Conservation (phyloP, 2,797 vertebrate genomes). For the Acanthurus lineatus region DNA sequence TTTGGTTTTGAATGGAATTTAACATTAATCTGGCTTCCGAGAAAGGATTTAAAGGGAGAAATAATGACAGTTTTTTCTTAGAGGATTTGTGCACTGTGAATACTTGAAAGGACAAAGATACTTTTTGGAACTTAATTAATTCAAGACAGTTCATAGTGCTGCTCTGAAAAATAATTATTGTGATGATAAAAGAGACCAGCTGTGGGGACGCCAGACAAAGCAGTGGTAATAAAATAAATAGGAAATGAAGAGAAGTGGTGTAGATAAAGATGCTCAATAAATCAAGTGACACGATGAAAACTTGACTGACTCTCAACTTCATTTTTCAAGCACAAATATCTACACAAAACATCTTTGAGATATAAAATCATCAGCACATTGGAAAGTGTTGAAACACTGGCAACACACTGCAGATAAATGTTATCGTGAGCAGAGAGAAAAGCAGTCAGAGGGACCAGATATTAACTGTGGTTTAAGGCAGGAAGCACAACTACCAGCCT, state of each 20-base stretch:
- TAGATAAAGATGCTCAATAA: constrained; percentile 10
- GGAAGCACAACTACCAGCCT: neutral
- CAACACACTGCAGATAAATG: neutral
- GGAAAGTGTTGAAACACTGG: neutral
- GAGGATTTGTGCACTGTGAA: too few relatives aligned
- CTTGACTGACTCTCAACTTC: neutral
- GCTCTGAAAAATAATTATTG: constrained; percentile 30
- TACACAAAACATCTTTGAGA: neutral
- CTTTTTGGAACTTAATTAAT: constrained; percentile 33
- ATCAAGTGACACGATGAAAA: constrained; percentile 8
- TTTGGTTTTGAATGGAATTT: constrained; percentile 6
- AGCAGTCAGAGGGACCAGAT: neutral
- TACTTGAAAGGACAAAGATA: neutral
- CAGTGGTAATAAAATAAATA: constrained; percentile 13
- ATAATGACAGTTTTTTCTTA: neutral
- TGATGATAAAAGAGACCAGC: constrained; percentile 40
- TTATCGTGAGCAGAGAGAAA: neutral
- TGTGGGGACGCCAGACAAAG: constrained; percentile 22
- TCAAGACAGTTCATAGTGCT: constrained; percentile 38
- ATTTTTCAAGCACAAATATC: neutral
- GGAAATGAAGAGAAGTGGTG: neutral
- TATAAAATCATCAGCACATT: neutral
- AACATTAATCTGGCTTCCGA: neutral
- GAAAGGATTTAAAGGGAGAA: neutral
- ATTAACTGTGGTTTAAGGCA: neutral